phyloP scores from a whole-genome alignment of 1,140 invertebrate genomes.

The Bombus vancouverensis region DNA sequence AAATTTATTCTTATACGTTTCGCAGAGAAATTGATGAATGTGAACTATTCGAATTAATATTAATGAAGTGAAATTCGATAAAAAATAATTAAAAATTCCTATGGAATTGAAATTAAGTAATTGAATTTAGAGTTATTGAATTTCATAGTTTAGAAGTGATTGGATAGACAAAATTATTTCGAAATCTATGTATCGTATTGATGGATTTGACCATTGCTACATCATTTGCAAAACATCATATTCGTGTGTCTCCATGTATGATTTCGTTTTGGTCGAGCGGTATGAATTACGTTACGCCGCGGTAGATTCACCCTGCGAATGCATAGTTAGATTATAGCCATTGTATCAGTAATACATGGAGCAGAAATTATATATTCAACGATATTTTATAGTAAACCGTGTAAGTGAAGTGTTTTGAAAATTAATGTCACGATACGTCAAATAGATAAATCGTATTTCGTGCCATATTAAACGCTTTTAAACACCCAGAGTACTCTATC shows the following conservation, averaged over 20 bases:
- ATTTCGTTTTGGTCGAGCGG: slow-evolving; percentile 4
- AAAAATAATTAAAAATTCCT: neutral
- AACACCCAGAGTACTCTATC: neutral
- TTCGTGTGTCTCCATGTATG: neutral
- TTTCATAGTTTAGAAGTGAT: neutral
- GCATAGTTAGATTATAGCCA: neutral
- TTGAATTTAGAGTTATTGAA: no score
- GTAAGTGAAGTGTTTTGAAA: slow-evolving; percentile 18
- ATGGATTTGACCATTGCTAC: slow-evolving; percentile 19
- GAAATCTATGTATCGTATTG: slow-evolving; percentile 5
- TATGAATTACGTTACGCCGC: slow-evolving; percentile 7
- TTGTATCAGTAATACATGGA: slow-evolving; percentile 11
- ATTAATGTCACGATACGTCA: neutral
- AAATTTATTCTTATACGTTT: neutral
- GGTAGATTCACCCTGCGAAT: neutral
- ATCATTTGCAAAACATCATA: neutral
- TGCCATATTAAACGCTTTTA: neutral
- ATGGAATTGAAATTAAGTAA: neutral
- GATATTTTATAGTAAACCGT: neutral
- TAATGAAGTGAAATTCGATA: no score
- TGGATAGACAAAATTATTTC: neutral
- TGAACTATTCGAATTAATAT: neutral
- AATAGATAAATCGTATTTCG: slow-evolving; percentile 4
- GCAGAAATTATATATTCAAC: neutral
- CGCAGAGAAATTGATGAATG: neutral